These are phyloP conservation scores for Myodes glareolus DNA, from an alignment of 2,113 vertebrate species.

Conservation along the genomic window DNA sequence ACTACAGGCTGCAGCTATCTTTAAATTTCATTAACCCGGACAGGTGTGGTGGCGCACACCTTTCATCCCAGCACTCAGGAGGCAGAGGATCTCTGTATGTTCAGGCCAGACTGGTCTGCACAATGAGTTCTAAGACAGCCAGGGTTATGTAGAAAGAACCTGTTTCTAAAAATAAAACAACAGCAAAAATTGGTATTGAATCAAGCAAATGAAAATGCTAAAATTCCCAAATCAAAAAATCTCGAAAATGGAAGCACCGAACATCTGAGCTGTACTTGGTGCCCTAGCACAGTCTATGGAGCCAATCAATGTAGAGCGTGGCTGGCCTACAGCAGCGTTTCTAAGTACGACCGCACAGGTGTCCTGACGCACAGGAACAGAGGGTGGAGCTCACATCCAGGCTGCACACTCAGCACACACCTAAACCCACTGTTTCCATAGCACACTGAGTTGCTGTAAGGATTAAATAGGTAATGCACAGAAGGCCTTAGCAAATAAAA, in stretches of 20 bases:
- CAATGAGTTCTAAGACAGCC: neutral
- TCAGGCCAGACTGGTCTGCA: neutral
- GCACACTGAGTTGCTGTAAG: neutral
- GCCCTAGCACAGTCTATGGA: neutral
- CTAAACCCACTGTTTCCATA: neutral
- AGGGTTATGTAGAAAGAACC: neutral
- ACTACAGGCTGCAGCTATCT: conserved; percentile 49
- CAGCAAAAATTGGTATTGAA: conserved; percentile 20
- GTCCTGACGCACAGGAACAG: neutral
- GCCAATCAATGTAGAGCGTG: neutral
- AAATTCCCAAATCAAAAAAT: conserved; percentile 10
- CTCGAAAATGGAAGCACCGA: neutral
- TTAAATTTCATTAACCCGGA: conserved; percentile 24
- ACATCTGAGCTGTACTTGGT: neutral
- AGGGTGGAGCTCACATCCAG: neutral
- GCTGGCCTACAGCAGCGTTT: neutral
- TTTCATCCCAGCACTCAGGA: neutral
- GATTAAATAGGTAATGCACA: neutral
- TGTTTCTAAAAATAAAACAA: neutral
- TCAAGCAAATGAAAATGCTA: conserved; percentile 45
- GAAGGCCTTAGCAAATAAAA: neutral
- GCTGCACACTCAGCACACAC: neutral
- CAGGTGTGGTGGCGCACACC: neutral
- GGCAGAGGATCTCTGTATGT: neutral
- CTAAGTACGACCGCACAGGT: neutral